Percentiles rank a stretch among this genome's conserved stretches.
These are phyloP conservation scores for Drosophila nannoptera DNA, from an alignment of 1,140 invertebrate genomes.

Conservation along the genomic window DNA sequence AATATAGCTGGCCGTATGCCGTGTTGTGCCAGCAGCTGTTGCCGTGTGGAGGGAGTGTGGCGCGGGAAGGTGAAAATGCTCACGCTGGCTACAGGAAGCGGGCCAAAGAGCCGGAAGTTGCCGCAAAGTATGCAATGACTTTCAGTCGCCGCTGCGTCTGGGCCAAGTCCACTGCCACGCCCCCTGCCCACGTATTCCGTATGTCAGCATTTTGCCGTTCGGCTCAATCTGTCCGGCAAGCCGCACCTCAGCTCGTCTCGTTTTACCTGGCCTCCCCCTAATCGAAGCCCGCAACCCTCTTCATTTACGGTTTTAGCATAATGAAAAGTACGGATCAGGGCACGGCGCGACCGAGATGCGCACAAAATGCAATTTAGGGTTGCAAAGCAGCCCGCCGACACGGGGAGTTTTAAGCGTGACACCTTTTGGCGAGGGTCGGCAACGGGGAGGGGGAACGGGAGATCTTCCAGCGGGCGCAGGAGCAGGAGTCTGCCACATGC, in stretches of 20 bases:
- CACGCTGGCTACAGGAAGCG: slow-evolving; percentile 45
- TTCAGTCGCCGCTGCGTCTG: slow-evolving; percentile 2
- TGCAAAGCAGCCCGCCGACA: slow-evolving; percentile 58
- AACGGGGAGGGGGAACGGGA: slow-evolving; percentile 11
- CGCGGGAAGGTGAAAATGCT: slow-evolving; percentile 44
- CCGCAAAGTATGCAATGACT: slow-evolving; percentile 71
- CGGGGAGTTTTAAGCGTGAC: slow-evolving; percentile 53
- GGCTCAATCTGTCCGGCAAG: slow-evolving; percentile 68
- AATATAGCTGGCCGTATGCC: slow-evolving; percentile 35
- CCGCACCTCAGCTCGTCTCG: slow-evolving; percentile 28
- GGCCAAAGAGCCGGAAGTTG: slow-evolving; percentile 69
- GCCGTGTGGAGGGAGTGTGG: slow-evolving; percentile 23
- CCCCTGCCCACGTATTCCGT: slow-evolving; percentile 31
- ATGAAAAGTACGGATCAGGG: slow-evolving; percentile 67
- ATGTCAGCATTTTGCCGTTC: slow-evolving; percentile 67
- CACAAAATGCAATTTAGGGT: slow-evolving; percentile 74
- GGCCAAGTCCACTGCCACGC: background rate
- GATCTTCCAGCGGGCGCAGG: slow-evolving; percentile 16
- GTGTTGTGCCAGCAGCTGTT: slow-evolving; percentile 16
- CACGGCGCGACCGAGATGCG: slow-evolving; percentile 15
- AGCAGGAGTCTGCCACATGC: slow-evolving; percentile 19
- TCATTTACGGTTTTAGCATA: slow-evolving; percentile 76
- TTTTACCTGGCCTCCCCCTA: slow-evolving; percentile 47
- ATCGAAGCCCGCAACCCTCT: slow-evolving; percentile 56
- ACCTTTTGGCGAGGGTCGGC: slow-evolving; percentile 44